A percentile compares a stretch with the other conserved stretches of the same genome.
Conservation (phyloP, 2,113 vertebrate species). For the Bufo bufo region DNA sequence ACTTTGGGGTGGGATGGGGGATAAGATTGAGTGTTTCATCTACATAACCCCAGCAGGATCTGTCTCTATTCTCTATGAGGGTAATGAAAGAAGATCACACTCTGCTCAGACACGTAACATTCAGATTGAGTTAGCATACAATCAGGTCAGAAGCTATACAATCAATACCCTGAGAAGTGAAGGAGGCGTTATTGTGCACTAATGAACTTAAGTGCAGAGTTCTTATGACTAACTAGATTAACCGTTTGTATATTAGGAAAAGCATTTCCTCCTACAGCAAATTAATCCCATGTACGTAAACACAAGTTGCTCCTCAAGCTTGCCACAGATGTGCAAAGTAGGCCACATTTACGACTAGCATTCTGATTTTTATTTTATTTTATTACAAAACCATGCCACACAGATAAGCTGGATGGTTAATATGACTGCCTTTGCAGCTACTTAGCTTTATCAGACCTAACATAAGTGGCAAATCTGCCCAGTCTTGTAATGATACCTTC, state of each 20-base stretch:
- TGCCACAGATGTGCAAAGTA: no score
- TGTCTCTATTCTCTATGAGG: not conserved
- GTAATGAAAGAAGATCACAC: not conserved
- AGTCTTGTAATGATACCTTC: no score
- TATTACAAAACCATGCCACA: no score
- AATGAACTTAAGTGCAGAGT: not conserved
- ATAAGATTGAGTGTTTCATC: not conserved
- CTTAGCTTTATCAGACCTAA: no score
- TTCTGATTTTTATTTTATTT: no score
- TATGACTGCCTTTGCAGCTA: no score
- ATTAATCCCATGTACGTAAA: not conserved
- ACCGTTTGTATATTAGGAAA: not conserved
- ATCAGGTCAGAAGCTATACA: not conserved
- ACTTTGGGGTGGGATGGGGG: no score
- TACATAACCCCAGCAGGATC: not conserved
- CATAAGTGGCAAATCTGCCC: no score
- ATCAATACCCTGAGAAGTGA: not conserved
- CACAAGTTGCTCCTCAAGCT: not conserved
- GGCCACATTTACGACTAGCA: no score
- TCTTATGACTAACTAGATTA: not conserved
- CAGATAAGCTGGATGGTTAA: no score
- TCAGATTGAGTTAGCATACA: conserved; percentile 3
- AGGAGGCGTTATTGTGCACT: not conserved
- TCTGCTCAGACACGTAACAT: not conserved
- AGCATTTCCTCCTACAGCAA: not conserved